Base-by-base conservation (phyloP, 2,113 vertebrate species). In the Canis aureus region DNA sequence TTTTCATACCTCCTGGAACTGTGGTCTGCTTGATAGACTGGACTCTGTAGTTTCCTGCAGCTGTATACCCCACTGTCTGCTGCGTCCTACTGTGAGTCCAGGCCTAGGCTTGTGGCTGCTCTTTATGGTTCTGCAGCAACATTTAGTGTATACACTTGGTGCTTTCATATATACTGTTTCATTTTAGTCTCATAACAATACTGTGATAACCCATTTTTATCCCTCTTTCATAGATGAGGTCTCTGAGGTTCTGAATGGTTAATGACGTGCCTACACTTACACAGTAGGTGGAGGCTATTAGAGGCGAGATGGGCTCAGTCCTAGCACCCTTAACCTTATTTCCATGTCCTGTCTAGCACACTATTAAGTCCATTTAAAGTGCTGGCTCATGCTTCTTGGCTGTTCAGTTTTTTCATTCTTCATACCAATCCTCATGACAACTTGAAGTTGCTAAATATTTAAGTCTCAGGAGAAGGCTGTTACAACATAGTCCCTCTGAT, bases 391-490 rank as follows among this genome's bases (percentile, higher is more conserved):
- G 78, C 15, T 76, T 96, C 55, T 23, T 49, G 51, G 92, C 59
- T 53, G 1, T 62, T 95, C 82, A 43, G 78, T 12, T 57, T 88
- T 92, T 71, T 93, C 19, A 66, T 43, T 78, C 57, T 17, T 95
- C 35, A 17, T 81, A 51, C 87, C 95, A 95, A 55, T 62, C n/a
- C 71, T 91, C 5, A 15, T 86, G 90, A 87, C 90, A 97, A 83
- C 74, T 86, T 62, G 57, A 95, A 84, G 43, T 29, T 96, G 97
- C 92, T 88, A 97, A 83, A 92, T 87, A 90, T 67, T 92, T 89
- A 96, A 93, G 62, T 94, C 83, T 89, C 53, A 66, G 62, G 62
- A 60, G 59, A 96, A 92, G 20, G 74, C 13, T 74, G 16, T 96
- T 95, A 64, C 32, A 87, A 74, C 92, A 95, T 96, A 80, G 38